phyloP scores from a whole-genome alignment of 2,888 invertebrate genomes.

The Bembecia ichneumoniformis region DNA sequence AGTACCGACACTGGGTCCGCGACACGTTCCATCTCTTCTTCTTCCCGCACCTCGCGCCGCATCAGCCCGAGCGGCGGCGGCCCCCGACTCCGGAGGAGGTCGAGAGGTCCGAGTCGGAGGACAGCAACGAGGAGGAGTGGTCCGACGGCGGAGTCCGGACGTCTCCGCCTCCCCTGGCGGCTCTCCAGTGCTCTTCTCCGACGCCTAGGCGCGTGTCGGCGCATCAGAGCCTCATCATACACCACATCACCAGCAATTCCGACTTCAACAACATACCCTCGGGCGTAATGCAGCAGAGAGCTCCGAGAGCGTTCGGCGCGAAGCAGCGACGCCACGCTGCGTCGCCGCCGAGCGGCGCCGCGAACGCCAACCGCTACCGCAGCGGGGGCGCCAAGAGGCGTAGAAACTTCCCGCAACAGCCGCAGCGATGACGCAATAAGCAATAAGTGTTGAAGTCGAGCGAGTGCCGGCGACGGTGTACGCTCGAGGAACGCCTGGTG shows the following conservation, averaged over 20 bases:
- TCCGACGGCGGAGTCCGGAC: constrained; percentile 26
- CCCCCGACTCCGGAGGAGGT: constrained; percentile 23
- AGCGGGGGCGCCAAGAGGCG: constrained; percentile 27
- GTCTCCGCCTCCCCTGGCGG: constrained; percentile 54
- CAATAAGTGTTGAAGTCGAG: not conserved
- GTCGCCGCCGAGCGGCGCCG: constrained; percentile 11
- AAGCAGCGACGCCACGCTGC: constrained; percentile 38
- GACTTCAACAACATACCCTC: constrained; percentile 66
- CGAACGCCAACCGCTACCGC: constrained; percentile 9
- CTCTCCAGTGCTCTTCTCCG: constrained; percentile 64
- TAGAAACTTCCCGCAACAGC: constrained; percentile 32
- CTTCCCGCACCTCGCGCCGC: constrained; percentile 32
- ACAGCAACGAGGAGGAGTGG: constrained; percentile 25
- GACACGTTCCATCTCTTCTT: constrained; percentile 59
- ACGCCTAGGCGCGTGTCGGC: constrained; percentile 64
- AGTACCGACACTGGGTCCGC: constrained; percentile 69
- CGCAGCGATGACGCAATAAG: constrained; percentile 31
- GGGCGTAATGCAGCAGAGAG: constrained; percentile 51
- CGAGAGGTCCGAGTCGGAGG: constrained; percentile 13
- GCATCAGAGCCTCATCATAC: constrained; percentile 64
- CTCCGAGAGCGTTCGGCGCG: constrained; percentile 31
- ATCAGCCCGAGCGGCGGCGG: not conserved
- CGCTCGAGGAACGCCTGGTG: not conserved
- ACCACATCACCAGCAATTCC: constrained; percentile 64
- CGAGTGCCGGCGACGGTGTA: not conserved